Conservation (phyloP, 2,888 invertebrate species). For the Electrophaes corylata region DNA sequence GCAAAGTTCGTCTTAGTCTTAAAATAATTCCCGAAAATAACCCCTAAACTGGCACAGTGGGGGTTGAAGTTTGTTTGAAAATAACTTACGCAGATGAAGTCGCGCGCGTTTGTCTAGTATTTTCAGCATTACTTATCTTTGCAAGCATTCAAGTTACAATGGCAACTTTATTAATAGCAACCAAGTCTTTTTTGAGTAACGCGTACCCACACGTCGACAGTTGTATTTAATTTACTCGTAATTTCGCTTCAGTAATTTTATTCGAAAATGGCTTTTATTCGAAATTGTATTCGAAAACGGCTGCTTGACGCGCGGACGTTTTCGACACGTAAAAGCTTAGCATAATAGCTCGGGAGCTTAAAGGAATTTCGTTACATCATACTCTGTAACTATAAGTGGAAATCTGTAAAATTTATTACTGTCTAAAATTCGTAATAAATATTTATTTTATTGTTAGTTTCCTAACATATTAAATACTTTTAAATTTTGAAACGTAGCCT, state of each 20-base stretch:
- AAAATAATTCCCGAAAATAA: too few relatives aligned
- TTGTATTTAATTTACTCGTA: constrained; percentile 61
- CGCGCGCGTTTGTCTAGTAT: too few relatives aligned
- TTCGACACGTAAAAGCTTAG: constrained; percentile 36
- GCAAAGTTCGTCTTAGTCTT: too few relatives aligned
- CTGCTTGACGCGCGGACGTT: constrained; percentile 44
- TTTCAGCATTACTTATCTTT: not conserved
- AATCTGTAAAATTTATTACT: too few relatives aligned
- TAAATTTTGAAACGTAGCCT: too few relatives aligned
- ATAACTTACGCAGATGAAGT: too few relatives aligned
- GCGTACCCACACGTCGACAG: constrained; percentile 40
- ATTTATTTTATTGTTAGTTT: too few relatives aligned
- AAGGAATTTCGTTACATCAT: not conserved
- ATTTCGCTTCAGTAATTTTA: constrained; percentile 55
- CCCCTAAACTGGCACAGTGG: too few relatives aligned
- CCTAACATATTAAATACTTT: too few relatives aligned
- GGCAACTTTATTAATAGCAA: not conserved
- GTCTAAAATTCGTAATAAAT: too few relatives aligned
- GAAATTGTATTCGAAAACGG: constrained; percentile 52
- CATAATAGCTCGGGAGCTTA: constrained; percentile 12
- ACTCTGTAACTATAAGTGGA: not conserved
- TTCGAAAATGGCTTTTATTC: constrained; percentile 52
- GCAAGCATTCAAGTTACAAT: not conserved
- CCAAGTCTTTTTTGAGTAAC: not conserved
- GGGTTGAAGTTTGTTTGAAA: too few relatives aligned